phyloP scores from a whole-genome alignment of 2,797 vertebrate genomes.

The Chrysocyon brachyurus region DNA sequence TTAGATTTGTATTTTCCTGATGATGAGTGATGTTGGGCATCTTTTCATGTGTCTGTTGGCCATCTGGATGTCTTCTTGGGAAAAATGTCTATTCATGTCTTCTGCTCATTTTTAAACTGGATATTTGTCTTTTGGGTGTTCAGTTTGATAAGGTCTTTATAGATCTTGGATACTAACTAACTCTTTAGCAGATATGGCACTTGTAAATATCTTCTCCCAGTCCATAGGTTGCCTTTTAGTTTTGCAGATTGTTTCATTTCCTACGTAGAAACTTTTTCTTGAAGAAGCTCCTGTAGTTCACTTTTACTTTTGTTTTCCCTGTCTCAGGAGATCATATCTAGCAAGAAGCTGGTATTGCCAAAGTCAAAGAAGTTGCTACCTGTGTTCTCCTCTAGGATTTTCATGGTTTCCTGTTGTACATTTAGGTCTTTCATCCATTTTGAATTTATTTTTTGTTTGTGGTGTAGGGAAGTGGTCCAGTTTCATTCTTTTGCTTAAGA shows the following conservation, averaged over 20 bases:
- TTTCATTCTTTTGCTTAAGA: too few relatives aligned
- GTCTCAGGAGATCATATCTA: neutral
- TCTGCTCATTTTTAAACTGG: too few relatives aligned
- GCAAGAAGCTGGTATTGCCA: neutral
- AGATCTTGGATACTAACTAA: neutral
- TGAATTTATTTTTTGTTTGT: too few relatives aligned
- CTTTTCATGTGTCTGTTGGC: neutral
- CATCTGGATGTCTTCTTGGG: too few relatives aligned
- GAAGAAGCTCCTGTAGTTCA: neutral
- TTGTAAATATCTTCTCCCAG: neutral
- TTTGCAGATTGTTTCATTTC: neutral
- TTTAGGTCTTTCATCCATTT: too few relatives aligned
- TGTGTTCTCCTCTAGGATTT: neutral
- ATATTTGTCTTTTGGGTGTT: too few relatives aligned
- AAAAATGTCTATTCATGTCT: too few relatives aligned
- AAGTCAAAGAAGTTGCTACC: neutral
- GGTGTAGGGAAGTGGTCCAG: too few relatives aligned
- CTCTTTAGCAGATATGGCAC: neutral
- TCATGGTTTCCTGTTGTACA: neutral
- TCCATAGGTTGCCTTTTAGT: neutral
- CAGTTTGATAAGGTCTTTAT: too few relatives aligned
- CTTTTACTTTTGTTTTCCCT: neutral
- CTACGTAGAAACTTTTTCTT: neutral
- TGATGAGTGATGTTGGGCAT: neutral
- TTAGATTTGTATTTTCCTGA: neutral